phyloP scores from a whole-genome alignment of 1,140 invertebrate genomes.

The Drosophila burlai region DNA sequence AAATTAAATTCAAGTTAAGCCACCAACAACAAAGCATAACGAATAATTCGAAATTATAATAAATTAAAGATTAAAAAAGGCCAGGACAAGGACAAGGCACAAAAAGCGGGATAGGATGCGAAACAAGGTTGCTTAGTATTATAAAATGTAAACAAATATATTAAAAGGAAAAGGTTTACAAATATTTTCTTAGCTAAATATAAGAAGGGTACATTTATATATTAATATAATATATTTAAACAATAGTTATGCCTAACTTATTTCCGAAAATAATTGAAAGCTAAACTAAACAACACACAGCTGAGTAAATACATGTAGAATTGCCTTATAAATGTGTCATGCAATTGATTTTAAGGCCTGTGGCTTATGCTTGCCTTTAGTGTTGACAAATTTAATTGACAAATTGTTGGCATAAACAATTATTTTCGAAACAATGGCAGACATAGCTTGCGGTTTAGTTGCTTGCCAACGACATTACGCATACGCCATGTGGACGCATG shows the following conservation, averaged over 20 bases:
- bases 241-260: no score
- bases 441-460: conserved; percentile 2
- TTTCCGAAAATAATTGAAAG: not conserved
- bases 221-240: no score
- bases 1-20: conserved; percentile 55
- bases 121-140: conserved; percentile 12
- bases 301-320: not conserved
- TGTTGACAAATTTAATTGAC: conserved; percentile 9
- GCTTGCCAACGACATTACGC: not conserved
- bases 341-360: not conserved
- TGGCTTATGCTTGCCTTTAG: not conserved
- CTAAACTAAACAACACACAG: not conserved
- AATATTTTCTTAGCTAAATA: not conserved
- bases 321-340: not conserved
- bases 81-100: not conserved
- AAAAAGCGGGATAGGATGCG: not conserved
- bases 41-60: conserved; percentile 50
- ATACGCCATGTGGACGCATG: conserved; percentile 9
- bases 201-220: no score
- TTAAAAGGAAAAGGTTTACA: not conserved
- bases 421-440: not conserved
- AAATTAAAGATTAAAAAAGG: conserved; percentile 61
- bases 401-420: conserved; percentile 5
- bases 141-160: not conserved
- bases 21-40: conserved; percentile 19